Evolutionary conservation across 2,113 vertebrate genomes (phyloP).

Genomic region (Platichthys flesus): DNA sequence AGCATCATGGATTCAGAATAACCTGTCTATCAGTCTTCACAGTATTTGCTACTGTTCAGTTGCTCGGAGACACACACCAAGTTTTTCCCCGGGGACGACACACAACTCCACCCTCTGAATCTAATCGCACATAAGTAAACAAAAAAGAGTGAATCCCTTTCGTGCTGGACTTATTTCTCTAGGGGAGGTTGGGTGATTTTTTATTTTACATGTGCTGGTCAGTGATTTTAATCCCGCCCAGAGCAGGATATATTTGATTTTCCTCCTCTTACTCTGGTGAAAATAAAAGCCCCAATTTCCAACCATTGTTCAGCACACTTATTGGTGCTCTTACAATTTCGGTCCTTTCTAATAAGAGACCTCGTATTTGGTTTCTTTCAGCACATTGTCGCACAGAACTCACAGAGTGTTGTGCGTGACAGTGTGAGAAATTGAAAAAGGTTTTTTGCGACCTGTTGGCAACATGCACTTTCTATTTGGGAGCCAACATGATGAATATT

Average conservation of each 20-base stretch:
- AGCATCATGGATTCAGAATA: not conserved
- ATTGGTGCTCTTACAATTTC: slow-evolving; percentile 21
- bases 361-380: slow-evolving; percentile 29
- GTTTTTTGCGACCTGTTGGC: not conserved
- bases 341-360: slow-evolving; percentile 13
- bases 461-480: not conserved
- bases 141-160: slow-evolving; percentile 11
- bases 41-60: not conserved
- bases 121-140: slow-evolving; percentile 25
- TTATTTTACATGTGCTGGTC: slow-evolving; percentile 43
- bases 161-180: slow-evolving; percentile 16
- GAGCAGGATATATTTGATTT: slow-evolving; percentile 14
- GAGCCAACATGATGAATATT: not conserved
- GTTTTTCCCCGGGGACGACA: slow-evolving; percentile 19
- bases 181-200: slow-evolving; percentile 23
- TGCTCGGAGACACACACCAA: slow-evolving; percentile 6
- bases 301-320: slow-evolving; percentile 22
- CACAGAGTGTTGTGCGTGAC: not conserved
- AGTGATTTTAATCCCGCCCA: slow-evolving; percentile 38
- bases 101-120: slow-evolving; percentile 36
- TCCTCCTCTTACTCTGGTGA: not conserved
- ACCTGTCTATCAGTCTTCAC: not conserved
- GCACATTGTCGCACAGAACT: not conserved
- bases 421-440: not conserved
- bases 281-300: slow-evolving; percentile 40